Conservation (phyloP, 2,113 vertebrate species). For the Actenoides lindsayi region DNA sequence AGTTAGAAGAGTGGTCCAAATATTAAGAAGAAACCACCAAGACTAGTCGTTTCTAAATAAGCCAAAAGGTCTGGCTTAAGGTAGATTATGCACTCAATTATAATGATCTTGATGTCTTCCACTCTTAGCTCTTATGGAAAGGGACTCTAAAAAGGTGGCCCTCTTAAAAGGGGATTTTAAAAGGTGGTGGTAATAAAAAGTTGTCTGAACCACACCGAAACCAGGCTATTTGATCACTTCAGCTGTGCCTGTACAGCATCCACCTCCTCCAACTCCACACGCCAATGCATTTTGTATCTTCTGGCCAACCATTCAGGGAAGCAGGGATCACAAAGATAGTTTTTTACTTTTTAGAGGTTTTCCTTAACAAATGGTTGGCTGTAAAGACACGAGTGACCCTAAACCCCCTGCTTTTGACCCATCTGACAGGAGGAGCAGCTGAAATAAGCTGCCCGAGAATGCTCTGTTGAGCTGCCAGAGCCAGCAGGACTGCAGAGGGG, state of each 20-base stretch:
- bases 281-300: background rate
- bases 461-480: background rate
- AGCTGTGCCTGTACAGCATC: background rate
- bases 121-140: background rate
- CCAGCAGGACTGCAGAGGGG: background rate
- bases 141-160: no score
- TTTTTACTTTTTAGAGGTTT: background rate
- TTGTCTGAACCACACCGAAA: background rate
- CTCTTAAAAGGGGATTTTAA: background rate
- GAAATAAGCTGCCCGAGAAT: background rate
- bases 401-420: background rate
- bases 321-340: background rate
- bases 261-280: background rate
- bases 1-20: background rate
- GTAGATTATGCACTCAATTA: background rate
- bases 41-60: background rate
- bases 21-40: background rate
- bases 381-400: rapidly evolving
- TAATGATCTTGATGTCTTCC: background rate
- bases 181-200: background rate
- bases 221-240: background rate
- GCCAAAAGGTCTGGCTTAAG: background rate
- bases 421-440: background rate
- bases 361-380: background rate
- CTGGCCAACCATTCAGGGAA: background rate